Evolutionary conservation across 2,797 vertebrate species (phyloP).

Genomic region (Mastacembelus armatus): DNA sequence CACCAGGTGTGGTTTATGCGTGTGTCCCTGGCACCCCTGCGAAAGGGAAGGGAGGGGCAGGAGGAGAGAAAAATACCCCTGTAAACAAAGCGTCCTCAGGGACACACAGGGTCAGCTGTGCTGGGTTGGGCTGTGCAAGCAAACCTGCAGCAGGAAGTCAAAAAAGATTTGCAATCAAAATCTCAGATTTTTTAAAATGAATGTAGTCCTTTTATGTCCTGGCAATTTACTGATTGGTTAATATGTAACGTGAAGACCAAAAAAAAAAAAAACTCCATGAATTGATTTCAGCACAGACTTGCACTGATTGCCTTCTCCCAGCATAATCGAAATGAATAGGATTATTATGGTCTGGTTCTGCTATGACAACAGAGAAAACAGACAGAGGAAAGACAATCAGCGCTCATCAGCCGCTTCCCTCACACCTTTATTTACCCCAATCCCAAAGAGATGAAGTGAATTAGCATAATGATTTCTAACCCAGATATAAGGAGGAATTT

Average conservation of each 20-base stretch:
- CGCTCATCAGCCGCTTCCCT: constrained; percentile 82
- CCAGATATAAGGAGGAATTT: constrained; percentile 87
- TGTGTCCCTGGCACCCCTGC: constrained; percentile 22
- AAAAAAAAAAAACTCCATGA: constrained; percentile 50
- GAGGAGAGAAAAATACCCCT: constrained; percentile 25
- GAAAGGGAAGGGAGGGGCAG: background rate
- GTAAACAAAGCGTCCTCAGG: constrained; percentile 51
- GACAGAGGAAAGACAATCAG: constrained; percentile 81
- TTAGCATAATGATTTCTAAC: constrained; percentile 88
- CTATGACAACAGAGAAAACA: constrained; percentile 83
- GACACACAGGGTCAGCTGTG: constrained; percentile 51
- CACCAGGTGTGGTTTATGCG: constrained; percentile 56
- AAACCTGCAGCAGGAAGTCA: constrained; percentile 24
- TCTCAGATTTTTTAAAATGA: background rate
- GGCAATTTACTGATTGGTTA: constrained; percentile 53
- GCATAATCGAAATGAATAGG: constrained; percentile 76
- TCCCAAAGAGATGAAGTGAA: constrained; percentile 82
- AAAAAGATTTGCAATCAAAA: constrained; percentile 30
- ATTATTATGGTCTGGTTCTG: constrained; percentile 80
- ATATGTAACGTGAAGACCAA: constrained; percentile 38
- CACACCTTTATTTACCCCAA: constrained; percentile 88
- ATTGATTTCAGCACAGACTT: constrained; percentile 50
- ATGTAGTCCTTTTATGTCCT: constrained; percentile 16
- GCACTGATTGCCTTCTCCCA: constrained; percentile 69
- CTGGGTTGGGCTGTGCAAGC: background rate